These are phyloP conservation scores for Xestia sexstrigata DNA, from an alignment of 2,888 invertebrate genomes.

Conservation along the genomic window DNA sequence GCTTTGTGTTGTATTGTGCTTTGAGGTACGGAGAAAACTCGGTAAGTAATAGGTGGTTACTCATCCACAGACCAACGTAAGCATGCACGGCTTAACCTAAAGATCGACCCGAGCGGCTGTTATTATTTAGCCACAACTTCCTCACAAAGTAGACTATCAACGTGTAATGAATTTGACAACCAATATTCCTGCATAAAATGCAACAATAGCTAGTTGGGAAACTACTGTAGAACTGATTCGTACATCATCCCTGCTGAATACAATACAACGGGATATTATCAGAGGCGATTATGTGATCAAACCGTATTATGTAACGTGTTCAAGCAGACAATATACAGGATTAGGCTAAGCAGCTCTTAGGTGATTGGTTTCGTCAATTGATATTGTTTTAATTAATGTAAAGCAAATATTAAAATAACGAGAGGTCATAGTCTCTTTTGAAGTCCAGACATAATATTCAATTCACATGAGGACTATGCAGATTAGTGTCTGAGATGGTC, in stretches of 20 bases:
- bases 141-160: background rate
- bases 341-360: conserved; percentile 11
- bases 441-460: too few relatives aligned
- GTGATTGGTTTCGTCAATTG: conserved; percentile 1
- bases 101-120: too few relatives aligned
- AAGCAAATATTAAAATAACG: background rate
- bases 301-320: conserved; percentile 32
- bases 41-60: too few relatives aligned
- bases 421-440: too few relatives aligned
- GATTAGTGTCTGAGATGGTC: too few relatives aligned
- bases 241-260: conserved; percentile 52
- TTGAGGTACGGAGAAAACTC: too few relatives aligned
- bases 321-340: conserved; percentile 7
- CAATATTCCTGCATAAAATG: background rate
- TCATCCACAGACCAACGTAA: too few relatives aligned
- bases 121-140: too few relatives aligned
- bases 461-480: too few relatives aligned
- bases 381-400: conserved; percentile 1
- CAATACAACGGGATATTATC: conserved; percentile 54
- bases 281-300: conserved; percentile 55
- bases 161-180: background rate
- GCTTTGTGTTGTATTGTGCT: too few relatives aligned
- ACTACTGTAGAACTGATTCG: conserved; percentile 25
- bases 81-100: too few relatives aligned
- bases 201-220: conserved; percentile 46